A percentile compares a stretch with the other conserved stretches of the same genome.
These are phyloP conservation scores for Latrodectus geometricus DNA, from an alignment of 1,140 invertebrate genomes.

Conservation along the genomic window DNA sequence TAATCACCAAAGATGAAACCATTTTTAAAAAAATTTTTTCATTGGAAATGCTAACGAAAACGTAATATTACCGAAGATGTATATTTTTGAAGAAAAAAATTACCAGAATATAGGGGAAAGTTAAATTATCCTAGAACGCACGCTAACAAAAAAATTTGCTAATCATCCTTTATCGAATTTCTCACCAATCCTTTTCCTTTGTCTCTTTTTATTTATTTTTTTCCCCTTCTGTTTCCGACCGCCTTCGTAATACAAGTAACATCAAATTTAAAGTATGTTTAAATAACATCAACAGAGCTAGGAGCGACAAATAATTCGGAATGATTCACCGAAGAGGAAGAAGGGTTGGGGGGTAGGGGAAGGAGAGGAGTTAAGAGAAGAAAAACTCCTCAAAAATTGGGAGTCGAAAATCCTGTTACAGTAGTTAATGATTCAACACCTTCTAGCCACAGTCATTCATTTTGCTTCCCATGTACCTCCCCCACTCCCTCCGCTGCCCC, in stretches of 20 bases:
- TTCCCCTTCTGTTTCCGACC: not conserved
- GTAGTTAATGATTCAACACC: slow-evolving; percentile 62
- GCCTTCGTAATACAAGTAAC: not conserved
- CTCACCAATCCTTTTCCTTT: not conserved
- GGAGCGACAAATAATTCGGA: slow-evolving; percentile 33
- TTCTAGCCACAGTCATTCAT: slow-evolving; percentile 58
- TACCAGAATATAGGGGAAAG: too few species aligned
- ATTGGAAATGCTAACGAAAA: too few species aligned
- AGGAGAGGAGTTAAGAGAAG: not conserved
- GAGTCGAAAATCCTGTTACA: slow-evolving; percentile 61
- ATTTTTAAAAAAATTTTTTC: too few species aligned
- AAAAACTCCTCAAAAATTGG: slow-evolving; percentile 57
- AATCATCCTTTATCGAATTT: not conserved
- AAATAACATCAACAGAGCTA: slow-evolving; percentile 39
- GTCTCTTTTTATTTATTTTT: not conserved
- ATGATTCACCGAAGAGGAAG: not conserved
- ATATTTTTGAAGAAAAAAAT: too few species aligned
- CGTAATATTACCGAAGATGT: too few species aligned
- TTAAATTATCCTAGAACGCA: too few species aligned
- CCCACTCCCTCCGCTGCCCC: not conserved
- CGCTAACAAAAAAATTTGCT: too few species aligned
- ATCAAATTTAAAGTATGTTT: slow-evolving; percentile 10
- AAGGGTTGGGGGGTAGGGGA: not conserved
- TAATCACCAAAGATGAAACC: too few species aligned
- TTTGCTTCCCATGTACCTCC: slow-evolving; percentile 38